Percentiles rank a stretch among this genome's conserved stretches.
These are phyloP conservation scores for Plutella xylostella DNA, from an alignment of 2,888 invertebrate species.

Conservation along the genomic window DNA sequence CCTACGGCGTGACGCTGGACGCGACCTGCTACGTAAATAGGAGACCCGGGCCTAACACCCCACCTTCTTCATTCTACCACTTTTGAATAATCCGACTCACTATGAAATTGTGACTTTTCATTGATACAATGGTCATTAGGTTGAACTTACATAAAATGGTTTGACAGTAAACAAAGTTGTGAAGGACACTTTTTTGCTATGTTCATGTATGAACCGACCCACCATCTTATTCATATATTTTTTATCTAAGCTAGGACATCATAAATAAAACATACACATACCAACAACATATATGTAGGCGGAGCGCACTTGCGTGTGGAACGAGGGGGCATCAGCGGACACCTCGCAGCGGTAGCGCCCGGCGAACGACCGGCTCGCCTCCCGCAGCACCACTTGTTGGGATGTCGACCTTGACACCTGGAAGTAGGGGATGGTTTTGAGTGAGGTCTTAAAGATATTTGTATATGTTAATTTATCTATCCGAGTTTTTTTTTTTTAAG, in stretches of 20 bases:
- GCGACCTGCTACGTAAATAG: too few species aligned
- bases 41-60: too few species aligned
- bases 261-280: constrained; percentile 51
- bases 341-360: constrained; percentile 81
- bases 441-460: neutral
- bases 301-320: constrained; percentile 75
- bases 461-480: too few species aligned
- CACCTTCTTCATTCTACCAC: too few species aligned
- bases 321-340: constrained; percentile 78
- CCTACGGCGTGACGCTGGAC: too few species aligned
- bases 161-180: too few species aligned
- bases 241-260: neutral
- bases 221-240: constrained; percentile 15
- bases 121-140: too few species aligned
- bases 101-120: too few species aligned
- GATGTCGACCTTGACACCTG: constrained; percentile 74
- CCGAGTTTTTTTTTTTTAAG: too few species aligned
- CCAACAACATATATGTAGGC: constrained; percentile 79
- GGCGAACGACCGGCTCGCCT: constrained; percentile 75
- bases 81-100: too few species aligned
- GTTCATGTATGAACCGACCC: constrained; percentile 13
- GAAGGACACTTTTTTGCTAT: too few species aligned
- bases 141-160: too few species aligned
- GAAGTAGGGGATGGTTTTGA: constrained; percentile 12
- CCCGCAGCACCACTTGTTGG: constrained; percentile 74